Conservation (phyloP, 2,888 invertebrate genomes). For the Cactoblastis cactorum region DNA sequence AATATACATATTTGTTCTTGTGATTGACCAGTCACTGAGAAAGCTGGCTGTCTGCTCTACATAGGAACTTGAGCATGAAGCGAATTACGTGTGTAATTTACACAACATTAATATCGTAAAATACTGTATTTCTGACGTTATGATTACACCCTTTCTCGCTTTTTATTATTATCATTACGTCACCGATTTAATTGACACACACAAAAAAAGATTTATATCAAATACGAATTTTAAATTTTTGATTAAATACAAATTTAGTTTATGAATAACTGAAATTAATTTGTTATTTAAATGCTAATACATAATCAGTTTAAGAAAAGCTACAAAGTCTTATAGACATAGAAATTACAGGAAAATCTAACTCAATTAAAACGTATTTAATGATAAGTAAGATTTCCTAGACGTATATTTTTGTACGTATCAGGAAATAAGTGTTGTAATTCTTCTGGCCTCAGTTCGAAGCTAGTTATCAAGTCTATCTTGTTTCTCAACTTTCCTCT, state of each 20-base stretch:
- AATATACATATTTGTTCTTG: slow-evolving; percentile 18
- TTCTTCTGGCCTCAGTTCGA: slow-evolving; percentile 26
- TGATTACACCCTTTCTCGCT: slow-evolving; percentile 2
- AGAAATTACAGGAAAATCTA: too few relatives aligned
- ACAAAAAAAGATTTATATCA: background rate
- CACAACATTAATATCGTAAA: slow-evolving; percentile 1
- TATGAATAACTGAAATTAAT: background rate
- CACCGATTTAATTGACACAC: slow-evolving; percentile 5
- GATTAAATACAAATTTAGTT: background rate
- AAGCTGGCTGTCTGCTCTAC: slow-evolving; percentile 44
- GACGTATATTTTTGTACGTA: slow-evolving; percentile 7
- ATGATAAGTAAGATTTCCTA: too few relatives aligned
- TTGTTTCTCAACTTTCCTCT: slow-evolving; percentile 57
- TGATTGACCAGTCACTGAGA: slow-evolving; percentile 42
- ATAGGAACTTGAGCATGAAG: slow-evolving; percentile 58
- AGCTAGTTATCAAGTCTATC: slow-evolving; percentile 39
- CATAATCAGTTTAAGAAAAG: too few relatives aligned
- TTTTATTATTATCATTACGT: slow-evolving; percentile 9
- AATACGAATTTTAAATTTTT: background rate
- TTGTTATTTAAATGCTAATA: too few relatives aligned
- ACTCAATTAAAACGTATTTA: too few relatives aligned
- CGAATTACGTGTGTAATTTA: slow-evolving; percentile 18
- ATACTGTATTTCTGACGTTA: slow-evolving; percentile 16
- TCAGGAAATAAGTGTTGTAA: slow-evolving; percentile 14
- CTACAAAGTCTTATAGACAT: too few relatives aligned